Conservation (phyloP, 1,140 invertebrate genomes). For the Macrotrachela quadricornifera region DNA sequence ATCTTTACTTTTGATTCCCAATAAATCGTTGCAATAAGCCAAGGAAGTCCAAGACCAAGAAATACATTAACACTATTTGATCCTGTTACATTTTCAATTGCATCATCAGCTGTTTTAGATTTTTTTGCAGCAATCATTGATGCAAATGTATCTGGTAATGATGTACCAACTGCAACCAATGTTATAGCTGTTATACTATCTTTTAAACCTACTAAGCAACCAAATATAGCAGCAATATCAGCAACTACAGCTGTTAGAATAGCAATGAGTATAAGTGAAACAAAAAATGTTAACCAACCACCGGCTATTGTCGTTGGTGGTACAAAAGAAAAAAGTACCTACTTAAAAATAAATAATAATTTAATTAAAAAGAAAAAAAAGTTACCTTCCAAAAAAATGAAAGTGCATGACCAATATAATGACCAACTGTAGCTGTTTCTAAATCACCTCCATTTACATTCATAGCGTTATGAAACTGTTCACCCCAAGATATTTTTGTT, state of each 20-base stretch:
- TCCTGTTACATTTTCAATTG: conserved; percentile 35
- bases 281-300: conserved; percentile 41
- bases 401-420: conserved; percentile 32
- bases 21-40: conserved; percentile 40
- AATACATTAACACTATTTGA: conserved; percentile 41
- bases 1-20: conserved; percentile 32
- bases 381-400: conserved; percentile 34
- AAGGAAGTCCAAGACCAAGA: conserved; percentile 42
- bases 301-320: conserved; percentile 38
- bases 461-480: conserved; percentile 40
- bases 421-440: conserved; percentile 34
- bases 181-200: conserved; percentile 44
- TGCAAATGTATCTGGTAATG: conserved; percentile 44
- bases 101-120: conserved; percentile 35
- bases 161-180: conserved; percentile 48
- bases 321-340: conserved; percentile 32
- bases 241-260: conserved; percentile 40
- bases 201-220: conserved; percentile 39
- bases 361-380: too few species aligned
- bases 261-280: conserved; percentile 37
- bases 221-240: conserved; percentile 43
- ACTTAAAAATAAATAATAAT: too few species aligned
- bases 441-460: conserved; percentile 44
- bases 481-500: conserved; percentile 36
- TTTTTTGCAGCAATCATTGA: conserved; percentile 30